These are phyloP conservation scores for Halichondria panicea DNA, from an alignment of 37 sponge, comb jelly and placozoan genomes.

Conservation along the genomic window DNA sequence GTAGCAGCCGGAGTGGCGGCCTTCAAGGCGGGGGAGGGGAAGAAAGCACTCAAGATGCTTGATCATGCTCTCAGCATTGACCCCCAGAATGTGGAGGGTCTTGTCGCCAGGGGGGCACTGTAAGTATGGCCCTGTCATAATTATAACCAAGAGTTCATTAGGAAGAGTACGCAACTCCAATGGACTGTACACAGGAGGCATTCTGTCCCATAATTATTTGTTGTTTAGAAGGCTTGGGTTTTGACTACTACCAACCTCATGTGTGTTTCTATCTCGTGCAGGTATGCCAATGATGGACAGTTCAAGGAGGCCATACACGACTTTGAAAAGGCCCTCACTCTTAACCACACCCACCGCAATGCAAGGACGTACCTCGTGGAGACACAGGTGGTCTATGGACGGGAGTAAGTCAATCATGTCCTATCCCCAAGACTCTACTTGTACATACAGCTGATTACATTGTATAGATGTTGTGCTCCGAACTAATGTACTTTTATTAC, in stretches of 20 bases:
- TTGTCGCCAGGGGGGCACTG: slow-evolving; percentile 86
- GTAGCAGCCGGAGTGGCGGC: slow-evolving; percentile 66
- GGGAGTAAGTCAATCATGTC: slow-evolving; percentile 42
- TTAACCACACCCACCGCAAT: slow-evolving; percentile 62
- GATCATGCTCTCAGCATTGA: slow-evolving; percentile 81
- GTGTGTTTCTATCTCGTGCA: slow-evolving; percentile 18
- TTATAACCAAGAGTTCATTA: not conserved
- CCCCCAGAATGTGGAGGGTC: slow-evolving; percentile 69
- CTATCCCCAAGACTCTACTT: no score
- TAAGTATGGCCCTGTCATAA: slow-evolving; percentile 9
- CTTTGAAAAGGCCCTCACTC: slow-evolving; percentile 64
- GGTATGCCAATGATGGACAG: slow-evolving; percentile 57
- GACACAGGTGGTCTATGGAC: slow-evolving; percentile 65
- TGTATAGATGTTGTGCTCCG: no score
- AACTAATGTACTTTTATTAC: no score
- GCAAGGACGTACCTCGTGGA: slow-evolving; percentile 72
- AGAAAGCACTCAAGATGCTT: slow-evolving; percentile 54
- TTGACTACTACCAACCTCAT: no score
- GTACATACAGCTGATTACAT: no score
- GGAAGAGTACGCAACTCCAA: not conserved
- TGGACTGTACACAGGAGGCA: no score
- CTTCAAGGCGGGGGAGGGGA: slow-evolving; percentile 58
- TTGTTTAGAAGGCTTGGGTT: not conserved
- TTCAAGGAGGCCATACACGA: slow-evolving; percentile 54
- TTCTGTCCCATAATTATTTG: no score